Evolutionary conservation across 1,140 invertebrate species (phyloP).

Genomic region (Kradibia gibbosae): DNA sequence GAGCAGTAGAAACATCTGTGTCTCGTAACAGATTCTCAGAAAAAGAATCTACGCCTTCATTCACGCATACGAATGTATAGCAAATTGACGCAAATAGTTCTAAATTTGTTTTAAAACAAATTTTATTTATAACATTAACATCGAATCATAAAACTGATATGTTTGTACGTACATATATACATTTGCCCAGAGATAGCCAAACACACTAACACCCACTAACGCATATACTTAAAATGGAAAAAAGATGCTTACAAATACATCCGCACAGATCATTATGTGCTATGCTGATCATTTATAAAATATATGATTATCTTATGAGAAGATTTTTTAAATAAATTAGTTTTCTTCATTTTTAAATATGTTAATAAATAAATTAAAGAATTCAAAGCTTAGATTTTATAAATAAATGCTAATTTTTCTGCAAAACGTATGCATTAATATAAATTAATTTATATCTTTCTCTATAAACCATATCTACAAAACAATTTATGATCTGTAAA

Average conservation of each 20-base stretch:
- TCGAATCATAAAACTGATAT: background rate
- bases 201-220: background rate
- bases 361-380: background rate
- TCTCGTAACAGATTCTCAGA: conserved; percentile 18
- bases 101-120: background rate
- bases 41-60: conserved; percentile 35
- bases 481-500: background rate
- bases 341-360: background rate
- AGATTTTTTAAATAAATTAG: background rate
- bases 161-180: too few species aligned
- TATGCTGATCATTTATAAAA: conserved; percentile 26
- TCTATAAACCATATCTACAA: background rate
- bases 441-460: background rate
- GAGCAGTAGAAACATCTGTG: conserved; percentile 30
- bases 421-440: background rate
- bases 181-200: background rate
- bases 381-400: too few species aligned
- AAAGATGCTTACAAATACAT: too few species aligned
- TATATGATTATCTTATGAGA: conserved; percentile 8
- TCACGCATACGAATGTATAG: conserved; percentile 14
- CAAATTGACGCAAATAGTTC: background rate
- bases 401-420: too few species aligned
- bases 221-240: too few species aligned
- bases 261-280: background rate
- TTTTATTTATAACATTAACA: background rate